A percentile compares a stretch with the other conserved stretches of the same genome.
Evolutionary conservation across 1,140 invertebrate species (phyloP).

Genomic region (Drosophila persimilis): DNA sequence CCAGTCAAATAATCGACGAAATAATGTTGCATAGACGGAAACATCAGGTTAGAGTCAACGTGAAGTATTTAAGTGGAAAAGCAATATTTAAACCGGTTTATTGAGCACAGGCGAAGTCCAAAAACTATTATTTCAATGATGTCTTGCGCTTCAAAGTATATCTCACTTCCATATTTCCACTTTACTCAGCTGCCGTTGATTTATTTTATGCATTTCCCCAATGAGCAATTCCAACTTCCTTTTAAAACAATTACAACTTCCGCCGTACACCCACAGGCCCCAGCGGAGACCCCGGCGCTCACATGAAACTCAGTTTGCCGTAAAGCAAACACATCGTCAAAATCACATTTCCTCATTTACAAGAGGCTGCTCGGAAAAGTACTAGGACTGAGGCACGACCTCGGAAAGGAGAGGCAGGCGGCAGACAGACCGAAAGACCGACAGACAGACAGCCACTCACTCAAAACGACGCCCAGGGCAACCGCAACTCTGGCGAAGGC

Average conservation of each 20-base stretch:
- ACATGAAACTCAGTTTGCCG: constrained; percentile 42
- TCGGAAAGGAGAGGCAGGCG: background rate
- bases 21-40: too few relatives aligned
- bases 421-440: background rate
- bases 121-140: too few relatives aligned
- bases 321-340: constrained; percentile 81
- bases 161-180: constrained; percentile 3
- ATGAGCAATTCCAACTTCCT: constrained; percentile 73
- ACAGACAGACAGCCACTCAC: constrained; percentile 47
- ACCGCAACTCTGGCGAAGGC: constrained; percentile 55
- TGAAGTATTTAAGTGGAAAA: too few relatives aligned
- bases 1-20: too few relatives aligned
- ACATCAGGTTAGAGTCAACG: too few relatives aligned
- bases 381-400: background rate
- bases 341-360: constrained; percentile 73
- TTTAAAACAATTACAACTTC: constrained; percentile 81
- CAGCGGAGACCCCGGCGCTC: background rate
- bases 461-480: constrained; percentile 75
- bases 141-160: too few relatives aligned
- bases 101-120: too few relatives aligned
- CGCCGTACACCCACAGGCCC: constrained; percentile 19
- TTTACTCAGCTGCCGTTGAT: constrained; percentile 41
- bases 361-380: constrained; percentile 2
- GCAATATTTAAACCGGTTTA: too few relatives aligned
- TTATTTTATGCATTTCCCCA: constrained; percentile 77